Conservation (phyloP, 2,888 invertebrate genomes). For the Lepidocyrtoides sp. region DNA sequence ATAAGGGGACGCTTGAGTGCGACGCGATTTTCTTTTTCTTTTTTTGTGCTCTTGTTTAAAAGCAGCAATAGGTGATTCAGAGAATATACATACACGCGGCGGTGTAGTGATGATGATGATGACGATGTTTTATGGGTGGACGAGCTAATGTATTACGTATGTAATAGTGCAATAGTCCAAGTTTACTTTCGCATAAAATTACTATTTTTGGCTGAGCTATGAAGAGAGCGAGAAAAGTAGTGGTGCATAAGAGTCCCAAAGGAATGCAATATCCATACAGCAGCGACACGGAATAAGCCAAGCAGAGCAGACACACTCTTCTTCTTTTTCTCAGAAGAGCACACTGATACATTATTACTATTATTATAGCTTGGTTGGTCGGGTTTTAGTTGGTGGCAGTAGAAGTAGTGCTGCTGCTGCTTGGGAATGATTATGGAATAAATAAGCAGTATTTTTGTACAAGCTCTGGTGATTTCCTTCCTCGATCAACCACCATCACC, state of each 20-base stretch:
- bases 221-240: background rate
- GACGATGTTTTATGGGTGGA: conserved; percentile 34
- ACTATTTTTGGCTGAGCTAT: conserved; percentile 48
- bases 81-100: conserved; percentile 15
- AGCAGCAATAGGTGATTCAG: background rate
- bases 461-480: conserved; percentile 33
- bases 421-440: conserved; percentile 40
- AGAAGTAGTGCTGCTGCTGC: background rate
- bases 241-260: conserved; percentile 7
- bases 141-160: conserved; percentile 21
- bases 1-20: conserved; percentile 13
- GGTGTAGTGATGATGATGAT: too few species aligned
- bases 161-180: background rate
- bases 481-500: background rate
- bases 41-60: background rate
- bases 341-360: background rate
- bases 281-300: background rate
- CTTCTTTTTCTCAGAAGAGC: background rate
- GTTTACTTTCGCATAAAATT: conserved; percentile 59
- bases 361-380: background rate
- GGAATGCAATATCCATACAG: too few species aligned
- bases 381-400: too few species aligned
- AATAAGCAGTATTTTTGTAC: conserved; percentile 52
- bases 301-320: too few species aligned
- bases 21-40: background rate